A percentile compares a stretch with the other conserved stretches of the same genome.
These are phyloP conservation scores for Globia sparganii DNA, from an alignment of 2,888 invertebrate genomes.

Conservation along the genomic window DNA sequence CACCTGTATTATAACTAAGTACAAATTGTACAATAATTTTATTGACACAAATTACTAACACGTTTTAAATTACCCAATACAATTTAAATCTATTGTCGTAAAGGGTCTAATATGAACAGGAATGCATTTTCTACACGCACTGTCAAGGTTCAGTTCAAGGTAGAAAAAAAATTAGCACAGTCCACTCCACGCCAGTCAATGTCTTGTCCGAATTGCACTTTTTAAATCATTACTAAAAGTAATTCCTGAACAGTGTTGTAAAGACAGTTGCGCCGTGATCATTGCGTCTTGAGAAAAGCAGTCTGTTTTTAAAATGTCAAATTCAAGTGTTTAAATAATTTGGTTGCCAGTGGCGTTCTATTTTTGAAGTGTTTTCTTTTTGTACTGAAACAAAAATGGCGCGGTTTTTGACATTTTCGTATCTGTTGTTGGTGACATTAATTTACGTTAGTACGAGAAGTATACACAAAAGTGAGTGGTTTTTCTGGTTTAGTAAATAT, in stretches of 20 bases:
- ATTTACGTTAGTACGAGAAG: conserved; percentile 58
- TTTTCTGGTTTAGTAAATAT: conserved; percentile 17
- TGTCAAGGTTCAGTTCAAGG: conserved; percentile 74
- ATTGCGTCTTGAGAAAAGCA: conserved; percentile 43
- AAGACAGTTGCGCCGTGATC: conserved; percentile 62
- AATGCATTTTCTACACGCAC: conserved; percentile 69
- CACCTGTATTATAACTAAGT: conserved; percentile 29
- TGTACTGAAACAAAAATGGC: conserved; percentile 50
- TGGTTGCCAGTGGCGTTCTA: conserved; percentile 37
- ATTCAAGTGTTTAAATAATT: conserved; percentile 33
- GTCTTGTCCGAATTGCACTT: conserved; percentile 80
- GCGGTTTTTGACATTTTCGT: conserved; percentile 48
- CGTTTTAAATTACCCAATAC: conserved; percentile 53
- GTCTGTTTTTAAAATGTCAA: conserved; percentile 57
- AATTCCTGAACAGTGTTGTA: conserved; percentile 76
- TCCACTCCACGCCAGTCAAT: conserved; percentile 75
- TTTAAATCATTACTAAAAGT: conserved; percentile 82
- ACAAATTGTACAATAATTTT: conserved; percentile 45
- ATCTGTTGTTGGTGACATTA: conserved; percentile 57
- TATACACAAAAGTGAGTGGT: conserved; percentile 58
- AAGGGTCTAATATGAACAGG: conserved; percentile 60
- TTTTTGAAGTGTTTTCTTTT: conserved; percentile 32
- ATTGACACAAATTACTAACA: conserved; percentile 64
- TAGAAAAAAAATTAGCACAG: conserved; percentile 66
- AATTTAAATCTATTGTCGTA: conserved; percentile 58